Evolutionary conservation across 2,797 vertebrate genomes (phyloP).

Genomic region (Crax fasciolata): DNA sequence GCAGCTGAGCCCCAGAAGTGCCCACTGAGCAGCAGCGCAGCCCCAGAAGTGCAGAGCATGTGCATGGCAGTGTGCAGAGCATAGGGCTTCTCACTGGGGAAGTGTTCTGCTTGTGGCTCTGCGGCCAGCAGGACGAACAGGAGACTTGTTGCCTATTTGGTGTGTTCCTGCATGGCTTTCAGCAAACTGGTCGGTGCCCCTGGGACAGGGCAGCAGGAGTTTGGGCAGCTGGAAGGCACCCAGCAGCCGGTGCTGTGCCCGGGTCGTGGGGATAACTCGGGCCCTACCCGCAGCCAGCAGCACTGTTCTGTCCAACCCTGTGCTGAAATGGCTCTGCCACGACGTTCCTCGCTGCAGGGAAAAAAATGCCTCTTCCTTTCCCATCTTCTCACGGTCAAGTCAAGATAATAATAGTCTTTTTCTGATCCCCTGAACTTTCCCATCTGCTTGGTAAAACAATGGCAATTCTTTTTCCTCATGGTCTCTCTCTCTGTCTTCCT

Average conservation of each 20-base stretch:
- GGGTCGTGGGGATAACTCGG: background rate
- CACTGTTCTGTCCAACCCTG: background rate
- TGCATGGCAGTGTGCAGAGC: background rate
- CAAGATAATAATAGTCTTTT: conserved; percentile 87
- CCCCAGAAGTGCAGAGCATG: rapidly evolving
- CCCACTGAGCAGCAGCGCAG: background rate
- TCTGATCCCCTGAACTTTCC: conserved; percentile 86
- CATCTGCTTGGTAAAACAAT: conserved; percentile 86
- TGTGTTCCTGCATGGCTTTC: background rate
- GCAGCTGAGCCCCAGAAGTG: background rate
- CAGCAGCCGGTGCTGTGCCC: background rate
- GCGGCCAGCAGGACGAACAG: background rate
- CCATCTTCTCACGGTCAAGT: conserved; percentile 77
- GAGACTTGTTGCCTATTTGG: background rate
- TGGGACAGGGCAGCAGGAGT: background rate
- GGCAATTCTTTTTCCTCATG: conserved; percentile 79
- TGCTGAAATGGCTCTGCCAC: conserved; percentile 55
- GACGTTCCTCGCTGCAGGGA: conserved; percentile 22
- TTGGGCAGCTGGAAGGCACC: background rate
- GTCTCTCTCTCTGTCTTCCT: conserved; percentile 66
- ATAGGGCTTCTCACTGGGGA: rapidly evolving
- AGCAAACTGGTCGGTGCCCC: rapidly evolving
- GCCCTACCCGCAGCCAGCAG: background rate
- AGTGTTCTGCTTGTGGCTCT: rapidly evolving
- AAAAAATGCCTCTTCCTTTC: conserved; percentile 77